Evolutionary conservation across 2,113 vertebrate species (phyloP), one percentile per base, ranked within the genome.

Genomic region (Zonotrichia leucophrys): DNA sequence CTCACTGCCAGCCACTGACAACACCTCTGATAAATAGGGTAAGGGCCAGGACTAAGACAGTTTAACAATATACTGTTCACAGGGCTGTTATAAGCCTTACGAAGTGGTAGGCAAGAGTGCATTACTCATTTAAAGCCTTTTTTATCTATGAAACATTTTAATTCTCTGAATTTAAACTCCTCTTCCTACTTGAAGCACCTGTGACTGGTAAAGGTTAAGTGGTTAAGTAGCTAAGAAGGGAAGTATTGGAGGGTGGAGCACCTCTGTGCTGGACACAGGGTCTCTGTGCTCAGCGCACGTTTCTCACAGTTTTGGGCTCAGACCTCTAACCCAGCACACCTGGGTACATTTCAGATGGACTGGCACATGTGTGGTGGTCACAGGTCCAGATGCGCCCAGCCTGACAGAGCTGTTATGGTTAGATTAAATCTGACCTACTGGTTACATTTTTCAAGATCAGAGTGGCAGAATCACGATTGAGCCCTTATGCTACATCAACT

Each of bases 241-340:
- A 79, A 63, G 20, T 24, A 62, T 60, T 69, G 1, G 3, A 74
- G 22, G 19, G 31, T 62, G 8, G n/a, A 77, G 3, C 19, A 72
- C 5, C 9, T 15, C 23, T 42, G 5, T 33, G 21, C 25, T 44
- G 12, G 37, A 24, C 21, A 35, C 7, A 33, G 7, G 2, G 0
- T 62, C 5, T 50, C 35, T 25, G 25, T 81, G 19, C 25, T 14
- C 42, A 78, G 50, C 17, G 5, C 19, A 84, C 28, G 10, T 58
- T 69, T 67, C 25, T 87, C 46, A 31, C 1, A 20, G 28, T 55
- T 67, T 53, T 78, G 7, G 9, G 12, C 28, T 58, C 17, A 12
- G 28, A 78, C 3, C 4, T 66, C 8, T 66, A 53, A 33, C 22
- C 31, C 24, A 62, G 22, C 31, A 53, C 10, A 58, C 8, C 15